Evolutionary conservation across 2,888 invertebrate genomes (phyloP), one percentile per base, ranked within the genome.

Genomic region (Empis stercorea): DNA sequence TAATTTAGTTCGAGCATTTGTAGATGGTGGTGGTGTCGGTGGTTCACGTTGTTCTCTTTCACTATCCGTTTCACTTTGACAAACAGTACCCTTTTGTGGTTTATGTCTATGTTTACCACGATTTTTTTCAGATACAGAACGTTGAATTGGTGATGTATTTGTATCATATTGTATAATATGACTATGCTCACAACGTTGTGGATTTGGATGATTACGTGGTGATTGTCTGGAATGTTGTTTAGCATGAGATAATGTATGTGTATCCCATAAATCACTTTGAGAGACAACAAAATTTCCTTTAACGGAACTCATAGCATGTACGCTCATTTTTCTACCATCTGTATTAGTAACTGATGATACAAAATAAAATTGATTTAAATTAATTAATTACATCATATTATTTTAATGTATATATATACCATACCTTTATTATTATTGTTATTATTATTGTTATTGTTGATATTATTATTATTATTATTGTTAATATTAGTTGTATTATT

Each of bases 211-310:
- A 48, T 64, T 68, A 4, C 69, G 62, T n/a, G 69, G 66, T 43
- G 69, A 66, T 50, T 69, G 68, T 1, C 69, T 59, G 4, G 65
- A 63, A 50, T 66, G 65, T 48, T 68, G 68, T 48, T 70, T 70
- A 44, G 68, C 68, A 56, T 70, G 70, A 1, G 78, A 76, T 53
- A 79, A 74, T 0, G 78, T 79, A 51, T 75, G 78, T 0, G 79
- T 79, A 54, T 79, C 78, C 79, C 79, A 79, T n/a, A 79, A 64
- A 57, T 79, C 79, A 56, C 79, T 79, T 59, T 79, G 79, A 2
- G 78, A 78, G 6, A 79, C 79, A 44, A 79, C 78, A 57, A 76
- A 79, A 53, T 74, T 75, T 47, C 78, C 76, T 52, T 69, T 69
- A 7, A 47, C 48, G 7, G 32, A 43, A 37, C 14, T 27, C n/a